Conservation (phyloP, 2,113 vertebrate species). For the Halcyon malimbica region DNA sequence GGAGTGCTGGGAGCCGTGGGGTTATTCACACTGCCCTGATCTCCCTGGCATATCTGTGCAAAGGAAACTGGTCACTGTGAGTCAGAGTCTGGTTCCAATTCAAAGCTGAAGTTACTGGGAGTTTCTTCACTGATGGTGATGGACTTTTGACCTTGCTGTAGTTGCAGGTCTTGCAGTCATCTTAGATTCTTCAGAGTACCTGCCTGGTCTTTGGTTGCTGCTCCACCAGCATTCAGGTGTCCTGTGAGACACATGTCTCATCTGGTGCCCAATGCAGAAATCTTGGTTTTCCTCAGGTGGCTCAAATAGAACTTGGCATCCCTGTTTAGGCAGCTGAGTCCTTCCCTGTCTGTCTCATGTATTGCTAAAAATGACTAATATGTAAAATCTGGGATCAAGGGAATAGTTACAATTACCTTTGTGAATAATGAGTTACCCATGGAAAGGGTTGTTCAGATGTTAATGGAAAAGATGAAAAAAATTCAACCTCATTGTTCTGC, state of each 20-base stretch:
- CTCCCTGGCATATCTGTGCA: neutral
- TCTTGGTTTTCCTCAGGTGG: neutral
- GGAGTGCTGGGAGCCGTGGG: neutral
- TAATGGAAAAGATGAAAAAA: neutral
- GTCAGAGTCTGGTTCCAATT: neutral
- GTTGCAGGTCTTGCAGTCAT: neutral
- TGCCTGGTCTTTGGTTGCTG: neutral
- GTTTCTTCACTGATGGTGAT: neutral
- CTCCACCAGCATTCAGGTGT: neutral
- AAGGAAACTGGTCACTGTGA: neutral
- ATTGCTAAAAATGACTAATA: neutral
- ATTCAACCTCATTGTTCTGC: neutral
- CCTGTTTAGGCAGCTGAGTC: neutral
- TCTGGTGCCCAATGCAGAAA: neutral
- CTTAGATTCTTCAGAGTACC: neutral
- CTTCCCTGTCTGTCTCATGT: neutral
- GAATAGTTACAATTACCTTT: neutral
- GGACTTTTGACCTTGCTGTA: fast-evolving
- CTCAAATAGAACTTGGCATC: neutral
- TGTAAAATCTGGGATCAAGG: neutral
- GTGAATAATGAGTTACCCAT: neutral
- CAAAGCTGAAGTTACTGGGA: neutral
- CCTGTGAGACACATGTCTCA: fast-evolving
- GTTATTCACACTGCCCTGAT: neutral
- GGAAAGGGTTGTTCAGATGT: neutral